phyloP scores from a whole-genome alignment of 2,113 vertebrate genomes.

The Leptocoma aspasia region DNA sequence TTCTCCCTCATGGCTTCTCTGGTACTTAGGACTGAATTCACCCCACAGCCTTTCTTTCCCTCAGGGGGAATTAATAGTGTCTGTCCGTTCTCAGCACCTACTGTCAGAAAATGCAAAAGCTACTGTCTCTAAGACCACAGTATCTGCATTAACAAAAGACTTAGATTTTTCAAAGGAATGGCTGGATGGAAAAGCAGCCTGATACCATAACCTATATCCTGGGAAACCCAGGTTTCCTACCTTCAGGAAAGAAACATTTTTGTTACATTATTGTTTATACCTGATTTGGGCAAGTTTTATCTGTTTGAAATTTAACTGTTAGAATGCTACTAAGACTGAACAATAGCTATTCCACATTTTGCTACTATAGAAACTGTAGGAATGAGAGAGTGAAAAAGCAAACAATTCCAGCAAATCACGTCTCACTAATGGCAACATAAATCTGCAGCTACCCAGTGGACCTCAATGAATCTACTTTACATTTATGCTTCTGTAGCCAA shows the following conservation, averaged over 20 bases:
- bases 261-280: background rate
- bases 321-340: background rate
- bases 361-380: background rate
- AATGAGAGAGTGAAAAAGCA: background rate
- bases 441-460: background rate
- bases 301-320: background rate
- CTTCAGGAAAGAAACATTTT: background rate
- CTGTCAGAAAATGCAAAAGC: background rate
- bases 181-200: background rate
- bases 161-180: background rate
- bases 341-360: background rate
- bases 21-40: background rate
- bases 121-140: background rate
- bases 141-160: background rate
- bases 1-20: background rate
- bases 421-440: slow-evolving; percentile 38
- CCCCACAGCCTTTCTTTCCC: background rate
- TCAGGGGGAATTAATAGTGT: background rate
- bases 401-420: slow-evolving; percentile 15
- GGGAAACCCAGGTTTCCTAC: background rate
- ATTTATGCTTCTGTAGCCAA: slow-evolving; percentile 15
- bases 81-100: background rate
- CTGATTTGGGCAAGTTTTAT: background rate
- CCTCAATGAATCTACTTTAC: slow-evolving; percentile 21
- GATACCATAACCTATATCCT: background rate